Evolutionary conservation across 1,140 invertebrate genomes (phyloP), one percentile per base, ranked within the genome.

Genomic region (Charaxes varanes): DNA sequence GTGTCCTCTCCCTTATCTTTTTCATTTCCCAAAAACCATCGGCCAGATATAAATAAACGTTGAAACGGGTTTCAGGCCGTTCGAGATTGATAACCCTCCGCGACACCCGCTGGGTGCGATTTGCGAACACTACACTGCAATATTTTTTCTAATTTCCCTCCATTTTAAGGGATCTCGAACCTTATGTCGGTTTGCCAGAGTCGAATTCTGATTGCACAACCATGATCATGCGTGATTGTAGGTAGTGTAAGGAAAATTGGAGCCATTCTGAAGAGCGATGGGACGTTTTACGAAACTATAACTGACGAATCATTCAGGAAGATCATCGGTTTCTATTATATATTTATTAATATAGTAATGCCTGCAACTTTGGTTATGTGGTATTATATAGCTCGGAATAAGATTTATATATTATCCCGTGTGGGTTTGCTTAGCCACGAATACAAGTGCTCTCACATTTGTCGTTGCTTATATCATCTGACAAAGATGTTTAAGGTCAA

Each of bases 1-100:
- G n/a, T n/a, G n/a, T n/a, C n/a, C 41, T 28, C 28, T 36, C 42
- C 48, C 57, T 60, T 62, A 67, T 72, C 64, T 69, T 68, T 72
- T 73, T 63, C 62, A 71, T 63, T 62, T 71, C 61, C 55, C 18
- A 60, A 62, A 62, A 71, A 61, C 63, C 56, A 62, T 68, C 58
- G 62, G 54, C 63, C 64, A 65, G 53, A 69, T 64, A 74, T 78
- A 78, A 78, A 78, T 78, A 78, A 62, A 67, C 56, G 62, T 51
- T 74, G 62, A 78, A 72, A 68, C 56, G 73, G 73, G 73, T 74
- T 62, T 55, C 54, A 58, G 60, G 59, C 61, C 49, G 49, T 54
- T 57, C 58, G 68, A 74, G 71, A 79, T 79, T 79, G 74, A 79
- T 79, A 58, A 63, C 73, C 57, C 36, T 53, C 60, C 54, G 58